A percentile compares a stretch with the other conserved stretches of the same genome.
Conservation (phyloP, 2,113 vertebrate genomes). For the Leucosticte australis region DNA sequence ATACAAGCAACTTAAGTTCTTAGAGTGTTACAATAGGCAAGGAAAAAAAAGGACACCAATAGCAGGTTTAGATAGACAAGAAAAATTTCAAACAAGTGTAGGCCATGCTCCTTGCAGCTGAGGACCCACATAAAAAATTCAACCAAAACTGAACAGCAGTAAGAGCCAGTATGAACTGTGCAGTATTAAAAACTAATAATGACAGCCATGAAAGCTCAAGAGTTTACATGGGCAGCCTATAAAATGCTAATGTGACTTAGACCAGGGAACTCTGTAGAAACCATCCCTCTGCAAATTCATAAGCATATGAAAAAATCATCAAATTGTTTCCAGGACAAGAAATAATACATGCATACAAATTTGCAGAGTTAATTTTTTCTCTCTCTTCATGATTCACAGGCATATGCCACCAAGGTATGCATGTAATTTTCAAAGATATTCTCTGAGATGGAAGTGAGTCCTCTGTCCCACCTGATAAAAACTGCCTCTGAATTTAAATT, state of each 20-base stretch:
- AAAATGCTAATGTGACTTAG: neutral
- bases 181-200: constrained; percentile 19
- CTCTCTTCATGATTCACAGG: neutral
- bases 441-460: neutral
- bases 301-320: neutral
- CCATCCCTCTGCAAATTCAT: neutral
- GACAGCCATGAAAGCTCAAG: neutral
- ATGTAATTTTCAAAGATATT: neutral
- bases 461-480: neutral
- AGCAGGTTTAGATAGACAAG: neutral
- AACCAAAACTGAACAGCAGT: neutral
- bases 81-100: neutral
- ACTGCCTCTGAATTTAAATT: neutral
- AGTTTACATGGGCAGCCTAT: constrained; percentile 1
- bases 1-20: neutral
- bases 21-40: neutral
- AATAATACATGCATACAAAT: neutral
- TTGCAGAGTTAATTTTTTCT: neutral
- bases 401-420: neutral
- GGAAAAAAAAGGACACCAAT: neutral
- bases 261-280: neutral
- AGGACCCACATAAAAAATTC: neutral
- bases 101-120: neutral
- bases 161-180: neutral
- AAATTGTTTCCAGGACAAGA: neutral